Base-by-base conservation (phyloP, 2,888 invertebrate genomes). In the Sisyra terminalis region DNA sequence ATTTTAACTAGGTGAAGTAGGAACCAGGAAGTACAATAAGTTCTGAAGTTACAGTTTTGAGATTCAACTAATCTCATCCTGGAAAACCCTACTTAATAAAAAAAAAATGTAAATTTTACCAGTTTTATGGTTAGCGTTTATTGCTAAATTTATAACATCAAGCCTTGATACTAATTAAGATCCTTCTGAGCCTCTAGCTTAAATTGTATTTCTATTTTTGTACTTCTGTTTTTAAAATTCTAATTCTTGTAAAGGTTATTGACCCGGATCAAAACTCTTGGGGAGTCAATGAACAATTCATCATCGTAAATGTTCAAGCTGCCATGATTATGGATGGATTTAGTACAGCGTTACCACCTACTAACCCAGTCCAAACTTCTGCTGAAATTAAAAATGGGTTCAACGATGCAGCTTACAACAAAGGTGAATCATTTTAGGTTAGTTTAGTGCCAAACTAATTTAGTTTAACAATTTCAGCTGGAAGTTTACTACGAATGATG, bases 231-330 rank as follows among this genome's bases (percentile, higher is more conserved):
- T n/a, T n/a, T n/a, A n/a, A n/a, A n/a, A n/a, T n/a, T n/a, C n/a
- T n/a, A 24, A 24, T 7, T 24, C 24, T 24, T n/a, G n/a, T n/a
- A 34, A 14, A 34, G 15, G 14, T 34, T n/a, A 14, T 15, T 8
- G 34, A 34, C 2, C 15, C 9, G 8, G 3, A 34, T 34, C 9
- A 34, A 34, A 8, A 5, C n/a, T 34, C 15, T 8, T 24, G 24
- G 75, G 73, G 74, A 30, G 55, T 83, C 44, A 70, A 69, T 16
- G 69, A 72, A 6, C 80, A 84, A 51, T 85, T 84, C 52, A 73
- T 83, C 1, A 64, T 69, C 0, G 75, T 78, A 44, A 77, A 80
- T 54, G 50, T 84, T 0, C 85, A 85, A 48, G 57, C 65, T 0
- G 71, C 76, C 4, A 63, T 83, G 43, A 59, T 61, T 1, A 56